These are phyloP conservation scores for Chamaea fasciata DNA, from an alignment of 2,113 vertebrate genomes.

Conservation along the genomic window DNA sequence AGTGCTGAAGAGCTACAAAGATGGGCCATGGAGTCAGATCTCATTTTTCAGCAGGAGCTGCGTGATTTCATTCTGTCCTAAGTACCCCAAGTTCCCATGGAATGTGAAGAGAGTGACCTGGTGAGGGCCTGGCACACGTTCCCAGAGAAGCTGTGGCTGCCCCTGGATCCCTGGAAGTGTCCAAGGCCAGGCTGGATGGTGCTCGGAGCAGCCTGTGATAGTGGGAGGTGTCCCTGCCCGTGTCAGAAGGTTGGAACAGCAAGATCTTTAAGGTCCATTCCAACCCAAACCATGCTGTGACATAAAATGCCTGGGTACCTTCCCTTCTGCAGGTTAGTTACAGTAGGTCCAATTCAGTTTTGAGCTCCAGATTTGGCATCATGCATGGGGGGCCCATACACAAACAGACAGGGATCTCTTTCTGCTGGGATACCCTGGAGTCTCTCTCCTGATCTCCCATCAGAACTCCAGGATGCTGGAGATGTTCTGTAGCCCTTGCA, in stretches of 20 bases:
- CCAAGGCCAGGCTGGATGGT: accelerated
- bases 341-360: neutral
- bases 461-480: neutral
- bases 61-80: neutral
- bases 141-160: neutral
- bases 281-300: neutral
- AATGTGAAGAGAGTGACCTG: neutral
- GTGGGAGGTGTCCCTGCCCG: neutral
- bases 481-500: neutral
- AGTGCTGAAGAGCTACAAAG: neutral
- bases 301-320: neutral
- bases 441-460: neutral
- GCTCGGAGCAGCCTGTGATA: neutral
- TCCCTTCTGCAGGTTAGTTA: neutral
- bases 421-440: neutral
- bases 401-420: neutral
- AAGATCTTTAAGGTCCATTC: neutral
- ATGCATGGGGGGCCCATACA: accelerated
- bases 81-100: neutral
- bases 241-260: neutral
- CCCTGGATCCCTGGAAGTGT: neutral
- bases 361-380: neutral
- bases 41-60: neutral
- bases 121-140: neutral
- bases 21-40: neutral